Conservation (phyloP, 1,140 invertebrate species). For the Leptoteleia sp. region DNA sequence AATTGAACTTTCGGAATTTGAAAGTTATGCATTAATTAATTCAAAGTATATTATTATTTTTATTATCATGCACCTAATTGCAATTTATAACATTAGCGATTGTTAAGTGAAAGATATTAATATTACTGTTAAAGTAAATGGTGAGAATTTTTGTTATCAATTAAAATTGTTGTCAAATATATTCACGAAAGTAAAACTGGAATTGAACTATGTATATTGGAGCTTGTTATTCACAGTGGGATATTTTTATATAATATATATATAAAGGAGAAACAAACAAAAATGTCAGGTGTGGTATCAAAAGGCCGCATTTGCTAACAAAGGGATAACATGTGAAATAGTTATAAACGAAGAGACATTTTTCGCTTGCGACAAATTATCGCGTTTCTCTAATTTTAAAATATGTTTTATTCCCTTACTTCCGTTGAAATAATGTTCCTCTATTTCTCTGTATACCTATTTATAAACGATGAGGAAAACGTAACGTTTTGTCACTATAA, state of each 20-base stretch:
- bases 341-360: no score
- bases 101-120: background rate
- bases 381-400: constrained; percentile 33
- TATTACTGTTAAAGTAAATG: no score
- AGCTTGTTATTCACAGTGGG: no score
- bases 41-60: constrained; percentile 6
- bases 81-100: background rate
- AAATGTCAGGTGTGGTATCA: no score
- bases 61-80: background rate
- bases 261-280: no score
- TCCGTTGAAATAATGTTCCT: constrained; percentile 34
- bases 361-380: no score
- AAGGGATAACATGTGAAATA: no score
- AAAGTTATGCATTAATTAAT: constrained; percentile 23
- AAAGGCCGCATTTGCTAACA: background rate
- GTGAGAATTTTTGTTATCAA: no score
- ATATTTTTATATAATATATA: no score
- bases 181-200: no score
- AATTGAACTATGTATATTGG: no score
- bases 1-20: constrained; percentile 22
- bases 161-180: no score
- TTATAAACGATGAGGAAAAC: constrained; percentile 31
- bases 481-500: constrained; percentile 35
- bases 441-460: constrained; percentile 29
- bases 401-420: constrained; percentile 34